Conservation (phyloP, 2,113 vertebrate genomes). For the Oenanthe melanoleuca region DNA sequence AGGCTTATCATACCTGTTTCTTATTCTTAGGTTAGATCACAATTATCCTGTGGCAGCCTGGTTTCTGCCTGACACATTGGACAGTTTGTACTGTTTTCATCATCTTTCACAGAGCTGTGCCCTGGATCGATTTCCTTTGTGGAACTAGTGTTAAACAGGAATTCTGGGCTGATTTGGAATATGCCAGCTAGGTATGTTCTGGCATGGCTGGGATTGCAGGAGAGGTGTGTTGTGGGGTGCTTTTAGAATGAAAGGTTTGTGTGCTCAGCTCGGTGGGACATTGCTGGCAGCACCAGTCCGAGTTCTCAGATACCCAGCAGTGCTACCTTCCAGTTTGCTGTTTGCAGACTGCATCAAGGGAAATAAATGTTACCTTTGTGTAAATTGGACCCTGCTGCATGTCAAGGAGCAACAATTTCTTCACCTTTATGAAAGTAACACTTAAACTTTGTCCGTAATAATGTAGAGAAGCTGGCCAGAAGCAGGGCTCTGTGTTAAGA, state of each 20-base stretch:
- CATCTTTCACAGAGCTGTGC: not conserved
- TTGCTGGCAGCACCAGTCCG: rapidly evolving
- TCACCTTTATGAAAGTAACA: slow-evolving; percentile 1
- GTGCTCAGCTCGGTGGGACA: not conserved
- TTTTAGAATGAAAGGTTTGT: not conserved
- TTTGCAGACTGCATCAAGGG: not conserved
- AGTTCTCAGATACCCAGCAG: not conserved
- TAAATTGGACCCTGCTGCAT: slow-evolving; percentile 1
- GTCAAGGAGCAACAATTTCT: not conserved
- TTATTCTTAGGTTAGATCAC: not conserved
- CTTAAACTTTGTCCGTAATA: not conserved
- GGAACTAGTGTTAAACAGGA: not conserved
- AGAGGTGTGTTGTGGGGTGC: not conserved
- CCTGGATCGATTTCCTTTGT: not conserved
- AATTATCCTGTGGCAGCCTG: not conserved
- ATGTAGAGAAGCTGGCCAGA: not conserved
- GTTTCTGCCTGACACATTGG: not conserved
- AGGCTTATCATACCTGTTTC: not conserved
- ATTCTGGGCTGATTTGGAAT: not conserved
- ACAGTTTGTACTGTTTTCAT: not conserved
- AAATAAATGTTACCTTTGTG: not conserved
- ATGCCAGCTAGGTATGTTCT: not conserved
- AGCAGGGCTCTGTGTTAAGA: not conserved
- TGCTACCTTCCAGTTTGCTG: not conserved
- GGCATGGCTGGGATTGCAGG: not conserved